Base-by-base conservation (phyloP, 1,140 invertebrate genomes). In the Hestina assimilis region DNA sequence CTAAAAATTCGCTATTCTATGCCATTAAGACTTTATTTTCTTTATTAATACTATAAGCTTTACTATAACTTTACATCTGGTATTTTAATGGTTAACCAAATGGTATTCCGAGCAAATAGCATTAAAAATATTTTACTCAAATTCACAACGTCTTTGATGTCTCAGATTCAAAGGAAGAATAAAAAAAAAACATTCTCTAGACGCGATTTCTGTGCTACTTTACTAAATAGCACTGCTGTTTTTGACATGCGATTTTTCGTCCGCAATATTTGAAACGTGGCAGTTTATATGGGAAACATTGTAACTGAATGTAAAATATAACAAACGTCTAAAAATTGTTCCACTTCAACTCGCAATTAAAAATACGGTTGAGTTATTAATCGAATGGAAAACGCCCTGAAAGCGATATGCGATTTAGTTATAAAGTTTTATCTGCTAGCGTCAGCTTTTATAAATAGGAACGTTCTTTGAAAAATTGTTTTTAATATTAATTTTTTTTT, bases 351-450 rank as follows among this genome's bases (percentile, higher is more conserved):
- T 3, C 3, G 7, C 15, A 8, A 38, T 38, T 38, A 38, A 38
- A 33, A 38, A 38, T 38, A 38, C 33, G 33, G 14, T 38, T 19
- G 33, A 38, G n/a, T 38, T 38, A 38, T 38, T 38, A 38, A 14
- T 6, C 19, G 17, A 7, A 38, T 9, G 7, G 11, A 17, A 19
- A 38, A 17, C 14, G 7, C 0, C 4, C 11, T 17, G 7, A 38
- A 35, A 8, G 4, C 15, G 7, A 8, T 38, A 1, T 7, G 33
- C 5, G 15, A 8, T 38, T 19, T 38, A 33, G 12, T 5, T n/a
- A n/a, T n/a, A n/a, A n/a, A n/a, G n/a, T n/a, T n/a, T n/a, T n/a
- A n/a, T n/a, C n/a, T n/a, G n/a, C n/a, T n/a, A n/a, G n/a, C n/a
- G n/a, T n/a, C n/a, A n/a, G n/a, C n/a, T n/a, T n/a, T n/a, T n/a